These are phyloP conservation scores for Torymus texanus DNA, from an alignment of 2,888 invertebrate genomes.

Conservation along the genomic window DNA sequence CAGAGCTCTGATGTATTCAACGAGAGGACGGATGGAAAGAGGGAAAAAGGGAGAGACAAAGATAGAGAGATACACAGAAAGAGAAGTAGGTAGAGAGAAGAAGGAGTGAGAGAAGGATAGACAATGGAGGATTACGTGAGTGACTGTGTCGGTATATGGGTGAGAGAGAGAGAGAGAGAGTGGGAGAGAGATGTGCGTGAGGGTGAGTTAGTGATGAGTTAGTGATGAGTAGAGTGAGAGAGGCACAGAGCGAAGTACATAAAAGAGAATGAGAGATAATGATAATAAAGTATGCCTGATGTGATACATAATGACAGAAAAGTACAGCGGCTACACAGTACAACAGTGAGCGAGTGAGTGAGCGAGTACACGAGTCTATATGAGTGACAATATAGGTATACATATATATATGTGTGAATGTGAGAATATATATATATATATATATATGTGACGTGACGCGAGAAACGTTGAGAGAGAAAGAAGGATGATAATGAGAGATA, in stretches of 20 bases:
- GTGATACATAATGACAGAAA: constrained; percentile 45
- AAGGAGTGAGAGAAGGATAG: not conserved
- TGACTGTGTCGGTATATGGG: not conserved
- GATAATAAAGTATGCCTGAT: constrained; percentile 46
- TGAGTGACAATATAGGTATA: constrained; percentile 3
- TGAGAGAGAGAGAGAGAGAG: not conserved
- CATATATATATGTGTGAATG: not conserved
- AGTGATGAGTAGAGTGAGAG: constrained; percentile 18
- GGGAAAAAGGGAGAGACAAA: not conserved
- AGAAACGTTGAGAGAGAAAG: constrained; percentile 8
- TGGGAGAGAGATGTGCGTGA: not conserved
- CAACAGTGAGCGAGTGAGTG: constrained; percentile 5
- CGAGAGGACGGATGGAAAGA: constrained; percentile 8
- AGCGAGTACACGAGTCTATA: not conserved
- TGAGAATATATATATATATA: too few species aligned
- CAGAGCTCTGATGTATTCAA: constrained; percentile 38
- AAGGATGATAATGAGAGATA: constrained; percentile 43
- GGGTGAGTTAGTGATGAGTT: not conserved
- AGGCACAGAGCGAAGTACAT: constrained; percentile 15
- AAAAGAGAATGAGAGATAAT: constrained; percentile 48
- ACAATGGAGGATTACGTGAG: constrained; percentile 1
- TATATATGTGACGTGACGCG: too few species aligned
- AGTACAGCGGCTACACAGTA: constrained; percentile 24
- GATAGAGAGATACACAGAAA: constrained; percentile 13
- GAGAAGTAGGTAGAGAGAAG: not conserved